These are phyloP conservation scores for Nibea albiflora DNA, from an alignment of 2,113 vertebrate genomes.

Conservation along the genomic window DNA sequence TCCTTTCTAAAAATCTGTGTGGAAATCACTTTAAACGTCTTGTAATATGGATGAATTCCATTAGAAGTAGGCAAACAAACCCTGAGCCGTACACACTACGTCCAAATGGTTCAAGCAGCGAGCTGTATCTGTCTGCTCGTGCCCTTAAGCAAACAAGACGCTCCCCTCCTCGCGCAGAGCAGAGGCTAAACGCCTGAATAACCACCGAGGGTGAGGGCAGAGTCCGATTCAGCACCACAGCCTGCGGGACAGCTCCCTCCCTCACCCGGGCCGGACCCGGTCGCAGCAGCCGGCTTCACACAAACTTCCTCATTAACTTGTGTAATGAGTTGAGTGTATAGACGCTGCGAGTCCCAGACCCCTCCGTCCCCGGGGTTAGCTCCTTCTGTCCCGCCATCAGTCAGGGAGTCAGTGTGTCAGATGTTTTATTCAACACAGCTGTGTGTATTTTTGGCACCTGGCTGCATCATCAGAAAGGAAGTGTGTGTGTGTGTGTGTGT, in stretches of 20 bases:
- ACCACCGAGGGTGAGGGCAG: neutral
- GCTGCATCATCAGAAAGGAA: conserved; percentile 48
- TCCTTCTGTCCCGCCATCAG: conserved; percentile 69
- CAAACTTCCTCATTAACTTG: conserved; percentile 69
- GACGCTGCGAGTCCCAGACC: conserved; percentile 36
- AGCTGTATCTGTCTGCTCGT: neutral
- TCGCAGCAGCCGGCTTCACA: conserved; percentile 8
- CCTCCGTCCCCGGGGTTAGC: conserved; percentile 34
- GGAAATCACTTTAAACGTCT: neutral
- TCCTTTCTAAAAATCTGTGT: too few species aligned
- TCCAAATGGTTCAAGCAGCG: neutral
- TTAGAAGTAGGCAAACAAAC: neutral
- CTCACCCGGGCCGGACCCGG: neutral
- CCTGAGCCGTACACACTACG: too few species aligned
- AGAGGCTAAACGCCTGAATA: conserved; percentile 19
- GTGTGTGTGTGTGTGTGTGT: neutral
- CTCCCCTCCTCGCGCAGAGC: neutral
- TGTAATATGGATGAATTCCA: too few species aligned
- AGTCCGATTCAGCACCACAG: conserved; percentile 36
- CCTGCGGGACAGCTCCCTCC: conserved; percentile 43
- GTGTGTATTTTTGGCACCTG: conserved; percentile 70
- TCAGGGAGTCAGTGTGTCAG: conserved; percentile 69
- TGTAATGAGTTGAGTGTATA: conserved; percentile 58
- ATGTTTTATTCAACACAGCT: conserved; percentile 77
- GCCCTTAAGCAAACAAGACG: conserved; percentile 2